Evolutionary conservation across 2,797 vertebrate genomes (phyloP), one percentile per base, ranked within the genome.

Genomic region (Leptodactylus fallax): DNA sequence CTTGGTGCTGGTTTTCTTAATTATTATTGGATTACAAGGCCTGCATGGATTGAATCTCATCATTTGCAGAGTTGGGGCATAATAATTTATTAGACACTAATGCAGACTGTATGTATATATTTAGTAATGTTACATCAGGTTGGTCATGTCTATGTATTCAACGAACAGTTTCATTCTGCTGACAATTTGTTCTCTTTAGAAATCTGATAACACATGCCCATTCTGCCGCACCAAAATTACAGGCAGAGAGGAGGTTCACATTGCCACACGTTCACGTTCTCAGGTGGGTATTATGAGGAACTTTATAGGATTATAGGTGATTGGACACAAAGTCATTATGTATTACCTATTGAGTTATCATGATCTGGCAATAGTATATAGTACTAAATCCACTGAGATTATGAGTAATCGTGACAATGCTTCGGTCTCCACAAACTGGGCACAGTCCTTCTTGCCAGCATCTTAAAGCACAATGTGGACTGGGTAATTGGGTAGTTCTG

Each of bases 141-240:
- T 12, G 2, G 8, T 55, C 7, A 3, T 25, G 49, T 55, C 51
- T 53, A 8, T 23, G 16, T 71, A 71, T 17, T 25, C n/a, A 16
- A 17, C 47, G 12, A 16, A 23, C 55, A 11, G 8, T 45, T 55
- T 53, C 13, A 13, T n/a, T 36, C 58, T 81, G 79, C 61, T 81
- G 19, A 81, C 10, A 7, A 76, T 53, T 81, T 91, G 67, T 71
- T 92, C 84, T n/a, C 25, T 23, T 8, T 93, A 97, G 96, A 95
- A 94, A 79, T 95, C 95, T 0, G 94, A 96, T 0, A 95, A 94
- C 86, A 96, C 96, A 11, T 98, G 97, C 85, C 97, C 97, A 2
- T 98, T 97, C 92, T 98, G 97, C 84, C 96, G 97, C 87, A 92
- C 95, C 36, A 87, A 95, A 91, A 97, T 98, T 93, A 92, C 91